These are phyloP conservation scores for Tricholauxania praeusta DNA, from an alignment of 2,888 invertebrate genomes.

Conservation along the genomic window DNA sequence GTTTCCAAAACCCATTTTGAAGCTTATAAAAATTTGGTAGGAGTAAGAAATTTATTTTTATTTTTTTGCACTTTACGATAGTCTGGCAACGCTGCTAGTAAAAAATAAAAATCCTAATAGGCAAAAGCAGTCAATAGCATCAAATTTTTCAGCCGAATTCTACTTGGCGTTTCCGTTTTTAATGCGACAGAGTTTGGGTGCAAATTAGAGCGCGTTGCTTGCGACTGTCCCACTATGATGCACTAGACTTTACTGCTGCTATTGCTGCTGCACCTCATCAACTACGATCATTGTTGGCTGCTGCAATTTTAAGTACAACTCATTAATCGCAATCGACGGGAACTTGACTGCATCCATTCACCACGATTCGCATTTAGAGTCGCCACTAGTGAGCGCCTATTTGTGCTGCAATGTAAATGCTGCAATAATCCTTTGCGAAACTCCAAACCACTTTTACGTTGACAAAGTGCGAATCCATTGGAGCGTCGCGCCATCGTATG, in stretches of 20 bases:
- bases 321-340: slow-evolving; percentile 65
- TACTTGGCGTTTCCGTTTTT: no score
- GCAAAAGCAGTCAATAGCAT: no score
- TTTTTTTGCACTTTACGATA: no score
- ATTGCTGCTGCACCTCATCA: slow-evolving; percentile 42
- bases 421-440: neutral
- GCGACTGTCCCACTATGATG: neutral
- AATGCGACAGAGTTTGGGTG: slow-evolving; percentile 43
- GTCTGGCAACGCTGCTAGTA: no score
- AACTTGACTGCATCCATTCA: slow-evolving; percentile 15
- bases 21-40: no score
- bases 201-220: slow-evolving; percentile 51
- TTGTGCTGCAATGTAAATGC: neutral
- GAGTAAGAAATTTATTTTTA: no score
- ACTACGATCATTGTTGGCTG: slow-evolving; percentile 48
- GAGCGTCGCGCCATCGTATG: slow-evolving; percentile 10
- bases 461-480: slow-evolving; percentile 37
- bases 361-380: neutral
- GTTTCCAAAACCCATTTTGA: no score
- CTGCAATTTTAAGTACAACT: slow-evolving; percentile 57
- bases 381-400: neutral
- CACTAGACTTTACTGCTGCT: slow-evolving; percentile 18
- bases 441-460: slow-evolving; percentile 1
- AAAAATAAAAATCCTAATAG: no score
- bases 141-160: no score